Conservation (phyloP, 2,888 invertebrate species). For the Parnassius glacialis region DNA sequence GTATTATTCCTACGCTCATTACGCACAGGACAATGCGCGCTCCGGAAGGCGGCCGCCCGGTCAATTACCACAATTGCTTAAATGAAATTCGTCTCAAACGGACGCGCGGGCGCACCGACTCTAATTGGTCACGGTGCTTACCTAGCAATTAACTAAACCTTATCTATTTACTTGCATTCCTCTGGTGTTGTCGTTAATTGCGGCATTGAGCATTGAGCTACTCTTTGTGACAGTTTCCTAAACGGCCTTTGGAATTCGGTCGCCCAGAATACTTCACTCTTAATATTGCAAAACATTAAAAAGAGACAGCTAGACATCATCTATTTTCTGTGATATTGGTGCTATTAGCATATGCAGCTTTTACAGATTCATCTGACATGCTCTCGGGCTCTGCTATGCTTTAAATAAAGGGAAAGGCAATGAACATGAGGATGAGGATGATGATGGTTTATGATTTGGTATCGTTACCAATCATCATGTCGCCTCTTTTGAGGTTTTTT, state of each 20-base stretch:
- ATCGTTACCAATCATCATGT: too few relatives aligned
- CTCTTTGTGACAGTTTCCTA: neutral
- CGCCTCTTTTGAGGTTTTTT: too few relatives aligned
- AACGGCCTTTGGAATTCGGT: neutral
- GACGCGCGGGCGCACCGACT: slow-evolving; percentile 46
- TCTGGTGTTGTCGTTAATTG: slow-evolving; percentile 14
- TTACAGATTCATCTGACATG: too few relatives aligned
- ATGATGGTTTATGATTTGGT: too few relatives aligned
- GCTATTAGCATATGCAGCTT: too few relatives aligned
- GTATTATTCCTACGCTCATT: slow-evolving; percentile 39
- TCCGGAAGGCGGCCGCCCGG: slow-evolving; percentile 69
- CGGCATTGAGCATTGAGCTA: neutral
- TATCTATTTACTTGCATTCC: slow-evolving; percentile 22
- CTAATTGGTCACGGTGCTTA: slow-evolving; percentile 79
- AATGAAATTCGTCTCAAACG: slow-evolving; percentile 74
- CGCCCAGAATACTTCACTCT: neutral
- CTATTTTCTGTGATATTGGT: too few relatives aligned
- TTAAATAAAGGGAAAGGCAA: too few relatives aligned
- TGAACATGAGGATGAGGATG: too few relatives aligned
- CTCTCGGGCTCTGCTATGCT: too few relatives aligned
- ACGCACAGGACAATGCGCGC: slow-evolving; percentile 50
- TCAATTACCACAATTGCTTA: slow-evolving; percentile 78
- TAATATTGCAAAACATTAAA: too few relatives aligned
- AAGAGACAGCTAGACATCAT: too few relatives aligned
- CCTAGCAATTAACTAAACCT: slow-evolving; percentile 60